Evolutionary conservation across 2,797 vertebrate species (phyloP), one percentile per base, ranked within the genome.

Genomic region (Sebastes baramenuke): DNA sequence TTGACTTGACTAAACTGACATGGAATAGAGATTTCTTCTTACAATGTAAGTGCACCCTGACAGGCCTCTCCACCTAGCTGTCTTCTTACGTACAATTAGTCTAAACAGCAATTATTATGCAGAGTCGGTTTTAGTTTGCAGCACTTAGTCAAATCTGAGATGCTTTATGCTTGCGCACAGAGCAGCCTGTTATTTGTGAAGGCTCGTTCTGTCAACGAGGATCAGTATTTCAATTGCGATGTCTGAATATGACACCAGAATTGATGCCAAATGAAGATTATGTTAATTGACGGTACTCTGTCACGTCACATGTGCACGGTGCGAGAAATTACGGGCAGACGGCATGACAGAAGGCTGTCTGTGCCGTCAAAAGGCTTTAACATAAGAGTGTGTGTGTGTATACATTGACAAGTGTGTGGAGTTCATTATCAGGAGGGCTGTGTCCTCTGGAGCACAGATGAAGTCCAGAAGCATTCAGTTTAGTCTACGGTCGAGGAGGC

Each of bases 391-490:
- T 52, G 65, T 81, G 76, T 87, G 70, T 72, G 61, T 29, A 61
- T 81, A 60, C n/a, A 60, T n/a, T 54, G 65, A 76, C 59, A 67
- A 75, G 74, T 65, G 77, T 62, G 52, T 74, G 67, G 75, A 88
- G 88, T 90, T 92, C 81, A 90, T 94, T 89, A 91, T 92, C 83
- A 75, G 77, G 67, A 88, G 82, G 75, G 77, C 83, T 30, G 67
- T 83, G 84, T 87, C 85, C 77, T 87, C 81, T 36, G 78, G 69
- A 88, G 81, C 89, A 74, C 81, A 92, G 92, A 95, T 94, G 91
- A 95, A 95, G 93, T 95, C 91, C 85, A 92, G 77, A 80, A 86
- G 82, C 88, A 89, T 94, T 95, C 81, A 92, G 81, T 67, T 88
- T 69, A 88, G 89, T 94, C 90, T 92, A 92, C 89, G 86, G 89